Percentiles rank a stretch among this genome's conserved stretches.
phyloP scores from a whole-genome alignment of 2,797 vertebrate species.

The Myiotriccus ornatus region DNA sequence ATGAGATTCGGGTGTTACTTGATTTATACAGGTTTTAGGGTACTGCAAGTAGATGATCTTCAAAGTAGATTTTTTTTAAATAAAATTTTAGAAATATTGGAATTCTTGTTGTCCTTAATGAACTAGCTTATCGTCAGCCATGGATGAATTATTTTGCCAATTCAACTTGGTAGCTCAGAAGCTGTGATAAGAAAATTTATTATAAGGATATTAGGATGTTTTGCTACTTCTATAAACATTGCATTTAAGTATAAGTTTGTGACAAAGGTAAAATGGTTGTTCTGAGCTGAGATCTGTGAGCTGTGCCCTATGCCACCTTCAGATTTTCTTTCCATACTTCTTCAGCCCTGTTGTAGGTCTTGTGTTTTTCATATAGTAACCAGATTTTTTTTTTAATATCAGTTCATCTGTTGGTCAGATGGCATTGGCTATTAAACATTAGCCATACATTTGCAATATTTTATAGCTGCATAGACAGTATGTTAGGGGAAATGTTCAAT shows the following conservation, averaged over 20 bases:
- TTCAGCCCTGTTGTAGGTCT: neutral
- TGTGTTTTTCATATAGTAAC: neutral
- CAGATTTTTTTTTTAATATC: neutral
- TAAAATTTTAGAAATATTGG: neutral
- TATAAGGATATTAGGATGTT: neutral
- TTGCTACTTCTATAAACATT: too few species aligned
- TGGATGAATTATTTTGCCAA: neutral
- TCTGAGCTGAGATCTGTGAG: neutral
- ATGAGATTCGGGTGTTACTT: neutral
- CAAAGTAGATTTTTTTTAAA: neutral
- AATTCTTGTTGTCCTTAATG: neutral
- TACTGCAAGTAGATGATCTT: neutral
- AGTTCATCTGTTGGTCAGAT: neutral
- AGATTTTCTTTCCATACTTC: neutral
- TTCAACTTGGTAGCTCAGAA: neutral
- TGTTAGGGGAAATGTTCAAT: neutral
- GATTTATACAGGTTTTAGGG: neutral
- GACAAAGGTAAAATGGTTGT: neutral
- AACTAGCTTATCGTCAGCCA: neutral
- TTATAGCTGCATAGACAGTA: neutral
- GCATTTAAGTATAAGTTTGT: neutral
- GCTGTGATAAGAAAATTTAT: neutral
- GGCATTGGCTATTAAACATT: neutral
- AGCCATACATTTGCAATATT: neutral
- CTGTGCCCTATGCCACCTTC: neutral